A percentile compares a stretch with the other conserved stretches of the same genome.
Conservation (phyloP, 2,797 vertebrate species). For the Discoglossus pictus region DNA sequence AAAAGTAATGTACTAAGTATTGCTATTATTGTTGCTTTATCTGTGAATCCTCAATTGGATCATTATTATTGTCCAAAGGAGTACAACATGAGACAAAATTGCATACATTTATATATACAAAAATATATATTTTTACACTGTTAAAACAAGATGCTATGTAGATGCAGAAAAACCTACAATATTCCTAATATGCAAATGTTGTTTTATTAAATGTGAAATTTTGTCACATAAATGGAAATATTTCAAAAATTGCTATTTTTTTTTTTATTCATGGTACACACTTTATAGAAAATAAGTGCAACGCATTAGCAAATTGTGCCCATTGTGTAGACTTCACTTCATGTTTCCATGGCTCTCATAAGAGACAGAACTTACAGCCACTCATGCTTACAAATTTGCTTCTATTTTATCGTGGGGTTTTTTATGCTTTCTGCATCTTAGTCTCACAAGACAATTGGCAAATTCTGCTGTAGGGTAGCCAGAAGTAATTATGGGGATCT, state of each 20-base stretch:
- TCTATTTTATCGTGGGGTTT: conserved; percentile 18
- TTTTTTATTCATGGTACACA: background rate
- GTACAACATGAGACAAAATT: too few species aligned
- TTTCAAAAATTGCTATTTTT: background rate
- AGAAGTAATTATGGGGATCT: conserved; percentile 48
- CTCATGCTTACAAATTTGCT: conserved; percentile 19
- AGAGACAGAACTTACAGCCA: conserved; percentile 17
- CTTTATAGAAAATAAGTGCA: background rate
- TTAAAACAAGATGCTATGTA: too few species aligned
- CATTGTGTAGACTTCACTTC: conserved; percentile 35
- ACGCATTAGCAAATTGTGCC: conserved; percentile 30
- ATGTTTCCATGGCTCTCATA: conserved; percentile 2
- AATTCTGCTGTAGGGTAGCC: conserved; percentile 48
- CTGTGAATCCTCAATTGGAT: too few species aligned
- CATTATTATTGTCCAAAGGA: too few species aligned
- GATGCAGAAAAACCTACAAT: too few species aligned
- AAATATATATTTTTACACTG: too few species aligned
- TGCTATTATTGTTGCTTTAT: too few species aligned
- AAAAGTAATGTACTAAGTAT: too few species aligned
- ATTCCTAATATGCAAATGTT: too few species aligned
- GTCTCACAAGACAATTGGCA: conserved; percentile 45
- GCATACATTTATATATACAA: too few species aligned
- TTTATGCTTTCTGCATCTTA: conserved; percentile 45
- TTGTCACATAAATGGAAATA: background rate
- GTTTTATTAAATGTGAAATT: too few species aligned